These are phyloP conservation scores for Bellardia bayeri DNA, from an alignment of 2,888 invertebrate genomes.

Conservation along the genomic window DNA sequence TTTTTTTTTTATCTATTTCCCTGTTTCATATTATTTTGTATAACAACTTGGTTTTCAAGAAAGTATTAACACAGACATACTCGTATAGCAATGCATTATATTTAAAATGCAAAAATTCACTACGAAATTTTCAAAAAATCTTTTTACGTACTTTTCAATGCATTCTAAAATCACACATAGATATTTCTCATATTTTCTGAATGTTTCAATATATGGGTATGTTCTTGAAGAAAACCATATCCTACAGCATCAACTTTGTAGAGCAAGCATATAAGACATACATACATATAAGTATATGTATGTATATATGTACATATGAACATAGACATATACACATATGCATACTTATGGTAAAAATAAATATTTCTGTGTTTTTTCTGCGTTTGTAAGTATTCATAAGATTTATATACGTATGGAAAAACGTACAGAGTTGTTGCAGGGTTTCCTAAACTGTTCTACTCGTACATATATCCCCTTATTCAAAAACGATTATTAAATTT, in stretches of 20 bases:
- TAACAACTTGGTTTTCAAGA: not conserved
- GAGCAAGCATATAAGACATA: not conserved
- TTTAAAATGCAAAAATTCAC: not conserved
- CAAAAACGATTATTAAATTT: too few species aligned
- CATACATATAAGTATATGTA: not conserved
- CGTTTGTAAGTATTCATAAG: slow-evolving; percentile 2
- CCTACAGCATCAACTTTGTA: slow-evolving; percentile 42
- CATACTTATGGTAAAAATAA: not conserved
- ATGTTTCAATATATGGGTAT: not conserved
- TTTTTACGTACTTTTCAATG: not conserved
- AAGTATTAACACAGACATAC: not conserved
- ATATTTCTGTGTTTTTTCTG: not conserved
- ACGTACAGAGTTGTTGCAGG: not conserved
- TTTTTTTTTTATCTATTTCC: too few species aligned
- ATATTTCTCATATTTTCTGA: slow-evolving; percentile 1
- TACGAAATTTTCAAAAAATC: too few species aligned
- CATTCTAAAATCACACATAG: not conserved
- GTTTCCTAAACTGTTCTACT: slow-evolving; percentile 19
- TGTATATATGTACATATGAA: not conserved
- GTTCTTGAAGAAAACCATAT: slow-evolving; percentile 41
- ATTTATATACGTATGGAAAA: not conserved
- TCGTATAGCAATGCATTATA: not conserved
- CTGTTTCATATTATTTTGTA: too few species aligned
- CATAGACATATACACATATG: not conserved
- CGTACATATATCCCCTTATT: too few species aligned